A percentile compares a stretch with the other conserved stretches of the same genome.
Evolutionary conservation across 2,797 vertebrate species (phyloP).

Genomic region (Chelonia mydas): DNA sequence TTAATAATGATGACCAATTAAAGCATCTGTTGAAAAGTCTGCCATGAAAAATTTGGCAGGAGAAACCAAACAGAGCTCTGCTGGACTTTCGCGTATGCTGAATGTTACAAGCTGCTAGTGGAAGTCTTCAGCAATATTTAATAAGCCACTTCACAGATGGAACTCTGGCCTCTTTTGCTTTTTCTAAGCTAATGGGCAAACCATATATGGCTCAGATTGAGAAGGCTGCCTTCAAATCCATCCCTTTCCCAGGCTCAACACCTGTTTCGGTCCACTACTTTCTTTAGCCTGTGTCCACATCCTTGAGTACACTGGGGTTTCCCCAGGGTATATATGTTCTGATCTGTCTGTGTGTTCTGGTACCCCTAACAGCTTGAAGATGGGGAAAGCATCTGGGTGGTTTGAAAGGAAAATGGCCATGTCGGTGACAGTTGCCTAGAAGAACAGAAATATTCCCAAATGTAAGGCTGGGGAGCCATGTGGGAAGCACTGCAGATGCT

Average conservation of each 20-base stretch:
- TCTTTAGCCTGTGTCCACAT: background rate
- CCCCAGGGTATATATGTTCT: background rate
- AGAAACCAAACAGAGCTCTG: background rate
- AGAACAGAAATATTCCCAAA: slow-evolving; percentile 1
- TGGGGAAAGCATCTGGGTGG: slow-evolving; percentile 49
- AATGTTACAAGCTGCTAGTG: background rate
- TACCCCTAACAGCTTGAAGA: background rate
- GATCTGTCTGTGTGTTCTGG: background rate
- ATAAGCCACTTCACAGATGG: background rate
- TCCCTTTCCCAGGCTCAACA: slow-evolving; percentile 38
- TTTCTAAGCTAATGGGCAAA: background rate
- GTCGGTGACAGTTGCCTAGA: slow-evolving; percentile 1
- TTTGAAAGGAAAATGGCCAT: slow-evolving; percentile 12
- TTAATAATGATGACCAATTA: slow-evolving; percentile 66
- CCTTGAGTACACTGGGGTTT: slow-evolving; percentile 2
- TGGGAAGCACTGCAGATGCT: background rate
- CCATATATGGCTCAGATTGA: background rate
- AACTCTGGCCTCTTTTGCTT: background rate
- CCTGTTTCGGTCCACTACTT: slow-evolving; percentile 6
- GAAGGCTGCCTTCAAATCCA: slow-evolving; percentile 8
- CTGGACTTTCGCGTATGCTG: background rate
- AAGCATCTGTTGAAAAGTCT: slow-evolving; percentile 15
- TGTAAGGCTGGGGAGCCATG: background rate
- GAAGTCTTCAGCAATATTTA: background rate
- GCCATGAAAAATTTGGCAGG: slow-evolving; percentile 19